phyloP scores from a whole-genome alignment of 2,797 vertebrate species.

The Agapornis canus region DNA sequence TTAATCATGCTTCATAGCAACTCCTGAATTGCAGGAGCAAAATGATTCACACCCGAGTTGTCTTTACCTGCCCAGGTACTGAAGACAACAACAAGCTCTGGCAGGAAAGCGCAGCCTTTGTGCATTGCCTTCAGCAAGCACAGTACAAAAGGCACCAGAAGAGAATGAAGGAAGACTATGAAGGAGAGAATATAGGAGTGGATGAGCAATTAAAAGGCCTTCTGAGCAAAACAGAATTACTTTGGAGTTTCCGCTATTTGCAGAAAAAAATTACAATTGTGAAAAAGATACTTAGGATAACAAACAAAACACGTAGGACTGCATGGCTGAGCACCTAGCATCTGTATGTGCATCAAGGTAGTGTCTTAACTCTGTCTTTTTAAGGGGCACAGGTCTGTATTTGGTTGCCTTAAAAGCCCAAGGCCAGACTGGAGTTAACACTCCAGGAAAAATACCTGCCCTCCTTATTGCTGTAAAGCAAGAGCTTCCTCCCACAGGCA shows the following conservation, averaged over 20 bases:
- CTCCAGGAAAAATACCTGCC: background rate
- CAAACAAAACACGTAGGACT: background rate
- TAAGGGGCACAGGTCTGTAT: background rate
- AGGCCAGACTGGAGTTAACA: background rate
- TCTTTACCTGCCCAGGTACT: constrained; percentile 59
- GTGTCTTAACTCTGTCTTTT: background rate
- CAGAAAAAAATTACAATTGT: background rate
- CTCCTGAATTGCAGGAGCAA: constrained; percentile 23
- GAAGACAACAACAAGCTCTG: constrained; percentile 48
- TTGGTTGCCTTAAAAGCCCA: background rate
- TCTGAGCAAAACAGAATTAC: background rate
- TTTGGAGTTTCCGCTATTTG: background rate
- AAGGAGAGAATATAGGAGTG: background rate
- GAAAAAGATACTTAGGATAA: background rate
- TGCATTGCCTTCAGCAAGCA: background rate
- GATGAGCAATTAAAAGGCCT: background rate
- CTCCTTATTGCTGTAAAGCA: background rate
- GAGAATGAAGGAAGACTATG: background rate
- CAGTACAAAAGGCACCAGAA: background rate
- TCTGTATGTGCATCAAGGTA: background rate
- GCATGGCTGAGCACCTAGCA: background rate
- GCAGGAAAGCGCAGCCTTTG: constrained; percentile 61
- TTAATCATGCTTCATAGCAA: constrained; percentile 64
- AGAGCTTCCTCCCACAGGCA: background rate
- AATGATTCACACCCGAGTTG: constrained; percentile 64